Percentiles rank a stretch among this genome's conserved stretches.
These are phyloP conservation scores for Poeciliopsis gracilis DNA, from an alignment of 2,797 vertebrate genomes.

Conservation along the genomic window DNA sequence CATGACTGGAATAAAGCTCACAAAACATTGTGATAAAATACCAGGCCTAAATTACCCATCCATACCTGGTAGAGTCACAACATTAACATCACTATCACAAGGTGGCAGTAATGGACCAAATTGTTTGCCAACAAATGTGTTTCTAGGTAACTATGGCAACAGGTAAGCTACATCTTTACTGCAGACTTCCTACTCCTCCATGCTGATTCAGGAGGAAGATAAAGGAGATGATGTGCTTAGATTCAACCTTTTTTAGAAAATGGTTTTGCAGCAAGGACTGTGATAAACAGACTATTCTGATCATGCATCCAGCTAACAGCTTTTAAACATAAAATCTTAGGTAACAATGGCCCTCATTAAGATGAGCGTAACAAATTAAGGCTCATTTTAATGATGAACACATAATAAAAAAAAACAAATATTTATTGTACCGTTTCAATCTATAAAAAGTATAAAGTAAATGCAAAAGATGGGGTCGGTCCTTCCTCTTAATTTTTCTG, in stretches of 20 bases:
- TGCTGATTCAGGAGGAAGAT: not conserved
- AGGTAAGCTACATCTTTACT: not conserved
- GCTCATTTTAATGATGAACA: not conserved
- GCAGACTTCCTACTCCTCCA: not conserved
- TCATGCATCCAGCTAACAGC: not conserved
- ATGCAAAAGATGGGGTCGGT: constrained; percentile 57
- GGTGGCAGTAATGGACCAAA: not conserved
- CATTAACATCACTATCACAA: not conserved
- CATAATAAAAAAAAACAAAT: not conserved
- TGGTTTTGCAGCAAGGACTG: not conserved
- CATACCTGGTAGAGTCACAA: not conserved
- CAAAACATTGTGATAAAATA: not conserved
- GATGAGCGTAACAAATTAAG: not conserved
- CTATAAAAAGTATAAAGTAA: constrained; percentile 24
- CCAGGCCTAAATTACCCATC: not conserved
- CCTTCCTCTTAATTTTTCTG: constrained; percentile 65
- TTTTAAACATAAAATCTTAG: not conserved
- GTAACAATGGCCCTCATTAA: not conserved
- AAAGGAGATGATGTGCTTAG: not conserved
- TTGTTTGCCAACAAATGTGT: not conserved
- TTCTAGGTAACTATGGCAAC: not conserved
- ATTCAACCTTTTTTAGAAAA: not conserved
- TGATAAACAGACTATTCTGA: not conserved
- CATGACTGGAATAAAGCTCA: not conserved
- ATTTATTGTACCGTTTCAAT: not conserved